Conservation (phyloP, 2,888 invertebrate genomes). For the Zygothrica quintamaculata region DNA sequence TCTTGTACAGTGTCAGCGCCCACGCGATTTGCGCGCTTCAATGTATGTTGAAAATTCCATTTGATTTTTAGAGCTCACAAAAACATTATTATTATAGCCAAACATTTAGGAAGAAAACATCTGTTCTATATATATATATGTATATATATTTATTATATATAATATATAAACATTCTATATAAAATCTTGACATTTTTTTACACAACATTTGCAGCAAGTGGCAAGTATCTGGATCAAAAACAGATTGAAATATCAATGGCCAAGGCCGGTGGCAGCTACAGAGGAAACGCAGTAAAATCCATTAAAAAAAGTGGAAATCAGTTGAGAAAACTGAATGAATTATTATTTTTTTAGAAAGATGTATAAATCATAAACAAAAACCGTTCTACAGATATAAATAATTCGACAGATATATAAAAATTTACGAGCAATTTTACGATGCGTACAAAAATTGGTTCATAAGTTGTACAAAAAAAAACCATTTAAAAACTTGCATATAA, state of each 20-base stretch:
- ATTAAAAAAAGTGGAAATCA: slow-evolving; percentile 27
- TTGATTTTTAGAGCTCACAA: slow-evolving; percentile 42
- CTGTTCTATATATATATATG: slow-evolving; percentile 38
- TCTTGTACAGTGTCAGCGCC: slow-evolving; percentile 22
- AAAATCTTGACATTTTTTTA: slow-evolving; percentile 54
- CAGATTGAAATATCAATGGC: slow-evolving; percentile 33
- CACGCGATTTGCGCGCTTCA: slow-evolving; percentile 30
- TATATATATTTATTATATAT: too few relatives aligned
- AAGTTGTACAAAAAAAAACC: slow-evolving; percentile 34
- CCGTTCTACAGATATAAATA: slow-evolving; percentile 1
- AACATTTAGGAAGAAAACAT: slow-evolving; percentile 54
- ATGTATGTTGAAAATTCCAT: slow-evolving; percentile 46
- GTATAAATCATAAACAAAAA: slow-evolving; percentile 68
- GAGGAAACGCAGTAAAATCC: slow-evolving; percentile 4
- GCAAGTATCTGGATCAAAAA: slow-evolving; percentile 54
- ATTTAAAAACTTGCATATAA: slow-evolving; percentile 16
- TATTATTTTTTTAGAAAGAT: slow-evolving; percentile 28
- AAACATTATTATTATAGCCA: slow-evolving; percentile 42
- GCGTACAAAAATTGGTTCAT: slow-evolving; percentile 56
- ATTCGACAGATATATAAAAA: slow-evolving; percentile 34
- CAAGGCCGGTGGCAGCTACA: slow-evolving; percentile 41
- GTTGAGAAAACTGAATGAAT: slow-evolving; percentile 39
- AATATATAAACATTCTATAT: too few relatives aligned
- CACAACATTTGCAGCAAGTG: slow-evolving; percentile 7
- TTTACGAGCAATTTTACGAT: slow-evolving; percentile 66